These are phyloP conservation scores for Drosophila anomalata DNA, from an alignment of 2,888 invertebrate genomes.

Conservation along the genomic window DNA sequence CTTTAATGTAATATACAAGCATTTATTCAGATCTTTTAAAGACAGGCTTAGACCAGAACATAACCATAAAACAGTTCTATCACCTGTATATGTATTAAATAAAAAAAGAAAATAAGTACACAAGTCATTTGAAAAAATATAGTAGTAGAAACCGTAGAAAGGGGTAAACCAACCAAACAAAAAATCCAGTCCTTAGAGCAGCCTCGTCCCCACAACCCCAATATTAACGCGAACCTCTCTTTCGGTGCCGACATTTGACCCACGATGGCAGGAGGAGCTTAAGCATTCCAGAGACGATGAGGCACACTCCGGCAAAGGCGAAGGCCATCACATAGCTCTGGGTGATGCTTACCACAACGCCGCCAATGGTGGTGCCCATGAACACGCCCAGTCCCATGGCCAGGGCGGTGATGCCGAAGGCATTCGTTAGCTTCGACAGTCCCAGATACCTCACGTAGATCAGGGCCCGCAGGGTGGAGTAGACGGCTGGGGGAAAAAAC, in stretches of 20 bases:
- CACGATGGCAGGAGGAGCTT: constrained; percentile 69
- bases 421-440: constrained; percentile 90
- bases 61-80: constrained; percentile 7
- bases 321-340: constrained; percentile 63
- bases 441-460: constrained; percentile 91
- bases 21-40: constrained; percentile 11
- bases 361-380: constrained; percentile 85
- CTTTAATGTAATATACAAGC: constrained; percentile 18
- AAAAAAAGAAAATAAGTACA: constrained; percentile 45
- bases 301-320: constrained; percentile 73
- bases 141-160: constrained; percentile 34
- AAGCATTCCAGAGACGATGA: constrained; percentile 67
- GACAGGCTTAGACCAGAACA: background rate
- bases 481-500: constrained; percentile 86
- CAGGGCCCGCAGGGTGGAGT: constrained; percentile 90
- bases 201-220: constrained; percentile 11
- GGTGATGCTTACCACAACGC: constrained; percentile 68
- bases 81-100: constrained; percentile 12
- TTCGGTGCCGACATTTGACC: constrained; percentile 11
- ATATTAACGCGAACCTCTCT: background rate
- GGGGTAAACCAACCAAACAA: constrained; percentile 36
- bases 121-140: constrained; percentile 62
- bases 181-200: background rate
- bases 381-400: constrained; percentile 91
- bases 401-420: constrained; percentile 90